Conservation (phyloP, 2,797 vertebrate species). For the Apogon hyalosoma region DNA sequence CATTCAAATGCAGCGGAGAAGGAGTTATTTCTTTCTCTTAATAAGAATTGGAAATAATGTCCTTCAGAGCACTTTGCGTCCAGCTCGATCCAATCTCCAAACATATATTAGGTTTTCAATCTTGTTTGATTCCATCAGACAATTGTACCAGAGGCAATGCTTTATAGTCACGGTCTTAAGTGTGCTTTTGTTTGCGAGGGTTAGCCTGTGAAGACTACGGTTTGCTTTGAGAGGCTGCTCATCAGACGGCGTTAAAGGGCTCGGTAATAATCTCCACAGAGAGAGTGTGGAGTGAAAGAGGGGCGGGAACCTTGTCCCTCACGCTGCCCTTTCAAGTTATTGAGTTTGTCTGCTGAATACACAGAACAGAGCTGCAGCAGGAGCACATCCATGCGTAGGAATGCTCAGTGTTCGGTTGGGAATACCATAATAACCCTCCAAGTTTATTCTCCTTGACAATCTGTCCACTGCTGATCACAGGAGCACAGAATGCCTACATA, state of each 20-base stretch:
- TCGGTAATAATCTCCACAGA: constrained; percentile 67
- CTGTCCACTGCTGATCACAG: background rate
- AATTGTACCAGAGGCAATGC: constrained; percentile 36
- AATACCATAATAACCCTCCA: constrained; percentile 22
- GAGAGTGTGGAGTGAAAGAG: constrained; percentile 43
- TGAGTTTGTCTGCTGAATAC: constrained; percentile 75
- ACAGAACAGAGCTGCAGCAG: constrained; percentile 56
- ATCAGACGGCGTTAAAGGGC: constrained; percentile 59
- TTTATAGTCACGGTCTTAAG: constrained; percentile 48
- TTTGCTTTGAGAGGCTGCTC: constrained; percentile 40
- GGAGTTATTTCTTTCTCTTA: constrained; percentile 13
- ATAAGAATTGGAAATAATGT: constrained; percentile 50
- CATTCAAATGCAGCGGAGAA: constrained; percentile 34
- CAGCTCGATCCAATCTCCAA: constrained; percentile 57
- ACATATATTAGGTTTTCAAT: constrained; percentile 62
- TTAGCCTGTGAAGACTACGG: constrained; percentile 13
- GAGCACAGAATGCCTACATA: constrained; percentile 1
- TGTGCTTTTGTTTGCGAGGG: constrained; percentile 44
- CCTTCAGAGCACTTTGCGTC: constrained; percentile 40
- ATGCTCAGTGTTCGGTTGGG: constrained; percentile 23
- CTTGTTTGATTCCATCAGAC: constrained; percentile 65
- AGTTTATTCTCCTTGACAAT: constrained; percentile 32
- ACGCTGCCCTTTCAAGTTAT: constrained; percentile 76
- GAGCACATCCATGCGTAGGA: constrained; percentile 24
- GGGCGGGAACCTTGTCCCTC: constrained; percentile 60